Evolutionary conservation across 2,113 vertebrate species (phyloP), one percentile per base, ranked within the genome.

Genomic region (Channa maculata): DNA sequence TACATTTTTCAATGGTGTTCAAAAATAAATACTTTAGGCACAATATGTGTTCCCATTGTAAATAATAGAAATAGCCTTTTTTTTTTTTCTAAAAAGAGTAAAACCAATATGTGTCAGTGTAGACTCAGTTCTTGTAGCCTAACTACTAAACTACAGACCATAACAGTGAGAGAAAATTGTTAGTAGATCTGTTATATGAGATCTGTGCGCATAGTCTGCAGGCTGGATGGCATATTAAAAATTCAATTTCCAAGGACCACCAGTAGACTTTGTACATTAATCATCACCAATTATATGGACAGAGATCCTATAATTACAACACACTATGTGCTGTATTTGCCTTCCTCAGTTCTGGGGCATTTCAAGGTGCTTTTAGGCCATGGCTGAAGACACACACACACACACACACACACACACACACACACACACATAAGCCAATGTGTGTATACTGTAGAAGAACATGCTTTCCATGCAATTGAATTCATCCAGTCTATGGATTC

Each of bases 251-350:
- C 2, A 10, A 51, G 72, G 55, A 69, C 52, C 2, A 13, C 5
- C 51, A 52, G 38, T 58, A 10, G 45, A 46, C 37, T n/a, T 76
- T 57, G 50, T 68, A 55, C 71, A 85, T 81, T 65, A 81, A 81
- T 79, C 52, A 79, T 57, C 15, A 13, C 59, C 59, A 85, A 71
- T 79, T 79, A 80, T 24, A 13, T 15, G 62, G 55, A 57, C 59
- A 71, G 34, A 41, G 63, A 57, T 44, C 34, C 48, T 34, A 38
- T 75, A 70, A 75, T 76, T 72, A 46, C 11, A 3, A 46, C 69
- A 54, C 3, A 36, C 58, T 70, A 58, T 39, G 73, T 13, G 33
- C 41, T 75, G 51, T 71, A 70, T 49, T 52, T 46, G 9, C n/a
- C 48, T 15, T 41, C 6, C 5, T 75, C 52, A 43, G 54, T 77